These are phyloP conservation scores for Drosophila koepferae DNA, from an alignment of 2,888 invertebrate species.

Conservation along the genomic window DNA sequence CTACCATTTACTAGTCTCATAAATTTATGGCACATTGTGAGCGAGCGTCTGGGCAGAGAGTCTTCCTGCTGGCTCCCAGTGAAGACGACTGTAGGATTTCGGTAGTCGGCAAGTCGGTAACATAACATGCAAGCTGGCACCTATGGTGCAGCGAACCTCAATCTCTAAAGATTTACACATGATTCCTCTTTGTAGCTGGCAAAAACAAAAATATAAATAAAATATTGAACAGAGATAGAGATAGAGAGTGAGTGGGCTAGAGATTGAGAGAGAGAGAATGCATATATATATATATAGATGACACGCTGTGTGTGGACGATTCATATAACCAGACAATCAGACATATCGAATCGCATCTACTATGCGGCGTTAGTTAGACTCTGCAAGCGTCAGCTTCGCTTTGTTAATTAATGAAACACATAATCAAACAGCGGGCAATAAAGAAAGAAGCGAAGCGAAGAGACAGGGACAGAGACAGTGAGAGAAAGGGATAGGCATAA, in stretches of 20 bases:
- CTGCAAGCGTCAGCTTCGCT: slow-evolving; percentile 31
- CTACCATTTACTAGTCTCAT: slow-evolving; percentile 80
- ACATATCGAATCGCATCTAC: slow-evolving; percentile 55
- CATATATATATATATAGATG: neutral
- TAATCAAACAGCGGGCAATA: slow-evolving; percentile 13
- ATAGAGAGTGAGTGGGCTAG: neutral
- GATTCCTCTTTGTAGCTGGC: slow-evolving; percentile 29
- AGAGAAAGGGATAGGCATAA: neutral
- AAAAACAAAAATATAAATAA: slow-evolving; percentile 6
- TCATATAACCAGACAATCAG: slow-evolving; percentile 41
- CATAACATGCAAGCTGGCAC: slow-evolving; percentile 72
- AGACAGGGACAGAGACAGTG: neutral
- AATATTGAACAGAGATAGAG: slow-evolving; percentile 1
- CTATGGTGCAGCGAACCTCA: slow-evolving; percentile 52
- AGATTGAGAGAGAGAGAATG: too few species aligned
- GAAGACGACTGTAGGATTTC: slow-evolving; percentile 47
- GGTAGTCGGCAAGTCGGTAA: slow-evolving; percentile 47
- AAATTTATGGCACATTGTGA: slow-evolving; percentile 78
- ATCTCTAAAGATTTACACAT: slow-evolving; percentile 53
- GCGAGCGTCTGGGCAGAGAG: slow-evolving; percentile 10
- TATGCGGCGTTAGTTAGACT: slow-evolving; percentile 47
- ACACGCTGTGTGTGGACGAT: slow-evolving; percentile 7
- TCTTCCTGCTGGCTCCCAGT: slow-evolving; percentile 30
- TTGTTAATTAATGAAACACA: slow-evolving; percentile 63
- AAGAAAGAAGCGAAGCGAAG: neutral